Percentiles rank a stretch among this genome's conserved stretches.
Conservation (phyloP, 2,113 vertebrate species). For the Climacteris rufus region DNA sequence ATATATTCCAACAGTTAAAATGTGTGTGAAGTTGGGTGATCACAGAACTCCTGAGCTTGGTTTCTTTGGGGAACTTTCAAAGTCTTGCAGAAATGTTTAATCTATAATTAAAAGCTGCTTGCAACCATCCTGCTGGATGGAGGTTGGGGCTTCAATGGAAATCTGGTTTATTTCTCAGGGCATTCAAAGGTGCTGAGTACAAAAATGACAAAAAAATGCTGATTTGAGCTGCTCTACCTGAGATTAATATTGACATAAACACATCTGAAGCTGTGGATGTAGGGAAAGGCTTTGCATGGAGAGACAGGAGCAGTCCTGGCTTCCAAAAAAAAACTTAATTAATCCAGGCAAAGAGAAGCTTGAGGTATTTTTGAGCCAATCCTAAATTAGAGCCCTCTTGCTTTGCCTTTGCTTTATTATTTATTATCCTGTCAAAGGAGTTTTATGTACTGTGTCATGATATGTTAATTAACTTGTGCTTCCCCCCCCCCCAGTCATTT, state of each 20-base stretch:
- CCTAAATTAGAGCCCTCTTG: background rate
- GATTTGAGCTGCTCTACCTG: background rate
- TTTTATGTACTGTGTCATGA: background rate
- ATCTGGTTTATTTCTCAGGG: background rate
- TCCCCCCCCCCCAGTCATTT: background rate
- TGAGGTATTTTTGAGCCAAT: background rate
- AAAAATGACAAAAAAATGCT: background rate
- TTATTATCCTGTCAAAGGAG: background rate
- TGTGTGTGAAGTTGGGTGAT: background rate
- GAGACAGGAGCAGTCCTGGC: background rate
- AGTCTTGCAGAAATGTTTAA: background rate
- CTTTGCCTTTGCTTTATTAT: background rate
- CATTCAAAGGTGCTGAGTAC: background rate
- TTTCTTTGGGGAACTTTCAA: background rate
- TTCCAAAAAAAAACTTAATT: background rate
- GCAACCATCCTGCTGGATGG: background rate
- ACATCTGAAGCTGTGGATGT: too few relatives aligned
- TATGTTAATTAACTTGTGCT: background rate
- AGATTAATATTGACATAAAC: background rate
- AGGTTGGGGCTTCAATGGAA: background rate
- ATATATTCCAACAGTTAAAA: background rate
- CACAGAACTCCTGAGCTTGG: background rate
- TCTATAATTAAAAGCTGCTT: conserved; percentile 31
- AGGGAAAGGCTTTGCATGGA: background rate
- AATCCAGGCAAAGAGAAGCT: background rate